Evolutionary conservation across 1,140 invertebrate species (phyloP), one percentile per base, ranked within the genome.

Genomic region (Scaptomyza pallida): DNA sequence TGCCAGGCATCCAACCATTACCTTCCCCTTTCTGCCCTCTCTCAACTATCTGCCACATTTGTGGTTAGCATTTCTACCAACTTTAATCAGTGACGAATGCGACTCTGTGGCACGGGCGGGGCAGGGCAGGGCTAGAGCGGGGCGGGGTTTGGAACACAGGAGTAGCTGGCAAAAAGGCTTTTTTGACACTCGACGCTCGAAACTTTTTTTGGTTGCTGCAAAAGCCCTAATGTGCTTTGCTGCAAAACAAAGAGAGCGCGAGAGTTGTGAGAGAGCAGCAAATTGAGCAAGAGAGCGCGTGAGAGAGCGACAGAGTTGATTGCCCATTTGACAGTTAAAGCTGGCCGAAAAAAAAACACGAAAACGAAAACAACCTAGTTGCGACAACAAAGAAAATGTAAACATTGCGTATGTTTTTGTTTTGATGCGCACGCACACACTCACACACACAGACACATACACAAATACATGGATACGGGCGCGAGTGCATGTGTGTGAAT

Each of bases 381-480:
- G 80, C 75, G 72, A 79, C 80, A 79, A 83, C 81, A 80, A 75
- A 74, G 70, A 86, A 78, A 88, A 88, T 75, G 82, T 86, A 86
- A 86, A 86, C 82, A 86, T 82, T 88, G 77, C 62, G 77, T 73
- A 63, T 72, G 80, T 85, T 85, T 83, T 85, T 86, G 80, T 83
- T 83, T 76, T 76, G 75, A 69, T 76, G 77, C 67, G 47, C 60
- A 70, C 37, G 35, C 71, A 21, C 33, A 51, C 56, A 57, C 51
- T 33, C 59, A 54, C 30, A 30, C 15, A 50, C 59, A 26, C 40
- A 41, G 16, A 21, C 45, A 10, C 3, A 21, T 12, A 43, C 43
- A 30, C 17, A 33, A 45, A 21, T 5, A 26, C 8, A 44, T 10
- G 16, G 37, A 57, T 10, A 16, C 45, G 23, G 12, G 21, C 5